Conservation (phyloP, 2,797 vertebrate genomes). For the Gymnocypris eckloni region DNA sequence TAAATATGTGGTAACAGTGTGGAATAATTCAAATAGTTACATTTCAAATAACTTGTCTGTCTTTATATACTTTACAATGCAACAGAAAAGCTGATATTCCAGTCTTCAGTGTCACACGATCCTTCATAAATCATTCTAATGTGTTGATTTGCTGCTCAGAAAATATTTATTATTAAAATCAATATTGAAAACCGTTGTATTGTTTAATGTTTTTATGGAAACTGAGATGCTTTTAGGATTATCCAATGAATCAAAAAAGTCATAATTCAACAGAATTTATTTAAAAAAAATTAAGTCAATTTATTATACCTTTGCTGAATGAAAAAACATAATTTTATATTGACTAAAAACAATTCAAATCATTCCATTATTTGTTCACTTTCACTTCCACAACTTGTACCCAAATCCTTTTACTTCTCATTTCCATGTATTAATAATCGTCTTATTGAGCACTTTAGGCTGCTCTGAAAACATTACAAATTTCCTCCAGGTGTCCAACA, state of each 20-base stretch:
- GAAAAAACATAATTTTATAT: too few species aligned
- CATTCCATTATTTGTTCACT: not conserved
- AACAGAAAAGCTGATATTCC: not conserved
- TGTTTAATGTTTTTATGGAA: not conserved
- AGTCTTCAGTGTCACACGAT: not conserved
- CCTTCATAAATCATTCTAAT: not conserved
- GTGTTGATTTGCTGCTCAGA: not conserved
- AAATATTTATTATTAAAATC: not conserved
- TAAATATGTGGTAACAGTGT: not conserved
- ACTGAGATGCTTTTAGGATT: not conserved
- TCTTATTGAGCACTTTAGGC: not conserved
- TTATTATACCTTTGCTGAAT: too few species aligned
- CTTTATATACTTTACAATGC: not conserved
- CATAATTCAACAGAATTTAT: not conserved
- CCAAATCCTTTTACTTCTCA: not conserved
- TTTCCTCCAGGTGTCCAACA: not conserved
- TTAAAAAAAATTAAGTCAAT: too few species aligned
- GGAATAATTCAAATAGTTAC: not conserved
- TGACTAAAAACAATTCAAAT: not conserved
- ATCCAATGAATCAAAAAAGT: not conserved
- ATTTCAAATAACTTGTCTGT: not conserved
- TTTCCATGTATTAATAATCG: slow-evolving; percentile 14
- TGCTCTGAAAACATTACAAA: not conserved
- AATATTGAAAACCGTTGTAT: not conserved
- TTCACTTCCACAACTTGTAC: not conserved